A percentile compares a stretch with the other conserved stretches of the same genome.
phyloP scores from a whole-genome alignment of 2,888 invertebrate species.

The Lissonota sp. region DNA sequence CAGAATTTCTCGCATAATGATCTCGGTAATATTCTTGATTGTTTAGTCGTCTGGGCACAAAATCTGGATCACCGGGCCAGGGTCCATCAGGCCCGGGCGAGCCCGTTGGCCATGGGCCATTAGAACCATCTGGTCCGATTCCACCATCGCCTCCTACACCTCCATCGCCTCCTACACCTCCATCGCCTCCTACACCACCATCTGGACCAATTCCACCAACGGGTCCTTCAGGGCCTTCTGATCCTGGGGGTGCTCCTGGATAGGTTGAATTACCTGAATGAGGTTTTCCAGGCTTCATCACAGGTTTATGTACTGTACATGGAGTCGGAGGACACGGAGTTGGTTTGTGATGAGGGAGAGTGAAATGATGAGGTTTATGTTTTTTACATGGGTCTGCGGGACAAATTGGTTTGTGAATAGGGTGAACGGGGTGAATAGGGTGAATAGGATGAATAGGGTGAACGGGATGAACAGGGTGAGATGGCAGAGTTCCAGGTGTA shows the following conservation, averaged over 20 bases:
- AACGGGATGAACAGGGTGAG: too few relatives aligned
- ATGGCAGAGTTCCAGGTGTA: too few relatives aligned
- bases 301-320: slow-evolving; percentile 10
- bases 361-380: too few relatives aligned
- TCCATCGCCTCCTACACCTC: slow-evolving; percentile 70
- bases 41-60: slow-evolving; percentile 63
- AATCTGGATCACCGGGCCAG: slow-evolving; percentile 81
- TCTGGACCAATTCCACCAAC: slow-evolving; percentile 66
- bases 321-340: slow-evolving; percentile 4
- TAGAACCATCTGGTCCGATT: slow-evolving; percentile 73
- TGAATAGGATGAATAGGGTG: too few relatives aligned
- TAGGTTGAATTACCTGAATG: slow-evolving; percentile 1
- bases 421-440: too few relatives aligned
- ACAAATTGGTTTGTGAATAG: slow-evolving; percentile 48
- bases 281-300: too few relatives aligned
- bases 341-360: too few relatives aligned
- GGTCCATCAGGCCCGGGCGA: slow-evolving; percentile 79
- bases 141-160: slow-evolving; percentile 75
- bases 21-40: slow-evolving; percentile 2
- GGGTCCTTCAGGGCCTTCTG: slow-evolving; percentile 67
- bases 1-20: slow-evolving; percentile 1
- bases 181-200: slow-evolving; percentile 71
- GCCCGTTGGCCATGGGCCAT: slow-evolving; percentile 78
- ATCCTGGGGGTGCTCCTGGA: slow-evolving; percentile 68
- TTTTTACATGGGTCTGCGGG: slow-evolving; percentile 28